phyloP scores from a whole-genome alignment of 1,140 invertebrate species.

The Gryon sp. region DNA sequence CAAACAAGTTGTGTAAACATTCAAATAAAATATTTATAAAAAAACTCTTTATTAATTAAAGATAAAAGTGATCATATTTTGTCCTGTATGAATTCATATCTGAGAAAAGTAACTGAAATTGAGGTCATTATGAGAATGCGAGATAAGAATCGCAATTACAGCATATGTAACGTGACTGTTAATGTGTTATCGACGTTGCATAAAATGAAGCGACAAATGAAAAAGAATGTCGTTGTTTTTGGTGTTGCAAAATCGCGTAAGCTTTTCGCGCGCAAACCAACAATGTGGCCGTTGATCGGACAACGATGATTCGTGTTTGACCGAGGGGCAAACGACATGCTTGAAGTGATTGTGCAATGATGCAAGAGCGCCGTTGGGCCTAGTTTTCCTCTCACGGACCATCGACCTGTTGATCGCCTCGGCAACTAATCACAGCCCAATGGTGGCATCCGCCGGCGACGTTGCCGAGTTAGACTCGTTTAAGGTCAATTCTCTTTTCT shows the following conservation, averaged over 20 bases:
- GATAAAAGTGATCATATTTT: no score
- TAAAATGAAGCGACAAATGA: slow-evolving; percentile 21
- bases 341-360: slow-evolving; percentile 37
- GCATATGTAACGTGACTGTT: slow-evolving; percentile 19
- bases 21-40: no score
- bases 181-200: slow-evolving; percentile 37
- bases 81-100: not conserved
- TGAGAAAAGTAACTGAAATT: slow-evolving; percentile 11
- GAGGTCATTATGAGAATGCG: slow-evolving; percentile 31
- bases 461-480: slow-evolving; percentile 29
- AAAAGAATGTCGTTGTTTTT: slow-evolving; percentile 13
- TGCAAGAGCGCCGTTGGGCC: slow-evolving; percentile 33
- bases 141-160: slow-evolving; percentile 48
- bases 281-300: slow-evolving; percentile 6
- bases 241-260: slow-evolving; percentile 15
- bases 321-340: not conserved
- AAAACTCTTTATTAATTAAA: no score
- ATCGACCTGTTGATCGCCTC: slow-evolving; percentile 72
- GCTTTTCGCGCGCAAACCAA: slow-evolving; percentile 26
- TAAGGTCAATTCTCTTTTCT: slow-evolving; percentile 34
- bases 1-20: no score
- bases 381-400: slow-evolving; percentile 64
- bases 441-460: slow-evolving; percentile 51
- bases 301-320: slow-evolving; percentile 20
- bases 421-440: slow-evolving; percentile 55